Base-by-base conservation (phyloP, 2,888 invertebrate species). In the Drosophila neoperkinsi region DNA sequence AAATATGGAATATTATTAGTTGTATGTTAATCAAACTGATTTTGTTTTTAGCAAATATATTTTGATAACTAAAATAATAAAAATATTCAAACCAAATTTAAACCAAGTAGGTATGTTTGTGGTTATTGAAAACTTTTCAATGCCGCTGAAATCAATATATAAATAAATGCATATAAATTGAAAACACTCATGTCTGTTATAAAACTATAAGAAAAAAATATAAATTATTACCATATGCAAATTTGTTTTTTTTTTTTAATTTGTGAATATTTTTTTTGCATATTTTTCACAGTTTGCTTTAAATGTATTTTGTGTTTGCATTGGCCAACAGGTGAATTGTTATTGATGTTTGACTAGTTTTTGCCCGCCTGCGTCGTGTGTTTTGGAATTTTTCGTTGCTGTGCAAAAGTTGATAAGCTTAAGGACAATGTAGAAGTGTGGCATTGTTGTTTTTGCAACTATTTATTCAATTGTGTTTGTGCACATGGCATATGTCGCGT, bases 331-430 rank as follows among this genome's bases (percentile, higher is more conserved):
- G 78, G 49, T 81, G 81, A 66, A 81, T 81, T 73, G 66, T n/a
- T 70, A 77, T 77, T 79, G 81, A 81, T 73, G 63, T 70, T 70
- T 73, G 77, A 63, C 77, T 80, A 77, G 77, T 77, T 80, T 71
- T 79, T 66, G 30, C 41, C 31, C 18, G 34, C 18, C 46, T 57
- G 16, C n/a, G 18, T 21, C 53, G 62, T 58, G 49, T 70, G 76
- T 67, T 78, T 84, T 72, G 65, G 55, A 76, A 52, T 79, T 77
- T 72, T 69, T 75, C 62, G 76, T 72, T 82, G 72, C 73, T 82
- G 84, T 77, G 73, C 65, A 79, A 88, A 79, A 85, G 79, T 81
- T 87, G 89, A 84, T 90, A 84, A 90, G 89, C 90, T 79, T 84
- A 88, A 90, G 87, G 87, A 90, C 87, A 88, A 80, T 76, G 56